Conservation (phyloP, 2,797 vertebrate species). For the Coregonus ussuriensis region DNA sequence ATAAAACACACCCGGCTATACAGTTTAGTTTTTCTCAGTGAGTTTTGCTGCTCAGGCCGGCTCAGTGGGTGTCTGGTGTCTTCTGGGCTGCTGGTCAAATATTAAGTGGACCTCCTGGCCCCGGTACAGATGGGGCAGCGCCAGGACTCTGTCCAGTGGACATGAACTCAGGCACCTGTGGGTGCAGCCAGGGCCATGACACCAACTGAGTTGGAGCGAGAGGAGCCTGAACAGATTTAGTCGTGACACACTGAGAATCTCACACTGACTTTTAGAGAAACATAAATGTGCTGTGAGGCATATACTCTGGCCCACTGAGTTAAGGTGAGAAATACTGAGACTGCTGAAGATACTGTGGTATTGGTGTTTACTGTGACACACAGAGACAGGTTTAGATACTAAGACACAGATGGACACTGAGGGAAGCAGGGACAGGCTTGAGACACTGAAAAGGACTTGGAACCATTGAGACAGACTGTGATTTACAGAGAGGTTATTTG, state of each 20-base stretch:
- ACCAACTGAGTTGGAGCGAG: conserved; percentile 13
- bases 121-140: conserved; percentile 24
- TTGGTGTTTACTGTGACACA: background rate
- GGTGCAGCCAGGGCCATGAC: background rate
- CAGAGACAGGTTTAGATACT: background rate
- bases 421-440: background rate
- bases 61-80: conserved; percentile 36
- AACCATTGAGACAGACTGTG: background rate
- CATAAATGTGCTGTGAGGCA: background rate
- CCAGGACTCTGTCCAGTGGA: conserved; percentile 11
- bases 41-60: background rate
- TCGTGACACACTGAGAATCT: background rate
- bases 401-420: background rate
- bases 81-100: conserved; percentile 37
- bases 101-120: conserved; percentile 47
- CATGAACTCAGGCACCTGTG: conserved; percentile 52
- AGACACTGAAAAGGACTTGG: background rate
- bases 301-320: background rate
- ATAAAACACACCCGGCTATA: background rate
- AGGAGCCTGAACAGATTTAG: conserved; percentile 23
- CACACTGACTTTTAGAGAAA: background rate
- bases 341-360: background rate
- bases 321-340: background rate
- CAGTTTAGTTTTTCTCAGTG: background rate
- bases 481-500: background rate